Evolutionary conservation across 2,113 vertebrate genomes (phyloP).

Genomic region (Brachyhypopomus gauderio): DNA sequence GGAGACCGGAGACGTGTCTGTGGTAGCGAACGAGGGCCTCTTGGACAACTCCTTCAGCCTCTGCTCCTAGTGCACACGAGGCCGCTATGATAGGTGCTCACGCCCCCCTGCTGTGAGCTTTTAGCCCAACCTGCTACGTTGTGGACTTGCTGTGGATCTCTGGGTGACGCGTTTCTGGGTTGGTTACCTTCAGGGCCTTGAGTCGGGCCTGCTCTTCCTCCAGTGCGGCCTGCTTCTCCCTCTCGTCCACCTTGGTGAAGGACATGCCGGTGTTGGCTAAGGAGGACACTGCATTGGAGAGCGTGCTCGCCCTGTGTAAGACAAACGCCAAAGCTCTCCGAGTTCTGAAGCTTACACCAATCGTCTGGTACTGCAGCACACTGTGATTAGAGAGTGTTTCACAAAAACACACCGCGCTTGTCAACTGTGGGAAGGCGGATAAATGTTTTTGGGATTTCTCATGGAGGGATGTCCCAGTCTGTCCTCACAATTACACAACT

Average conservation of each 20-base stretch:
- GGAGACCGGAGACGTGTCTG: constrained; percentile 93
- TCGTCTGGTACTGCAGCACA: background rate
- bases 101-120: too few species aligned
- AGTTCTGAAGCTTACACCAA: background rate
- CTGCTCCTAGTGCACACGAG: constrained; percentile 80
- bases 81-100: background rate
- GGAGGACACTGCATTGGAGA: constrained; percentile 96
- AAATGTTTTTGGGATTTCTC: too few species aligned
- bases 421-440: too few species aligned
- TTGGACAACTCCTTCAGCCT: constrained; percentile 97
- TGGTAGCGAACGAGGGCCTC: constrained; percentile 91
- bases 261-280: constrained; percentile 96
- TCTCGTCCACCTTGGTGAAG: constrained; percentile 97
- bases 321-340: constrained; percentile 6
- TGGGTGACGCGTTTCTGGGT: background rate
- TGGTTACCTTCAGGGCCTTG: constrained; percentile 92
- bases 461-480: too few species aligned
- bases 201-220: constrained; percentile 96
- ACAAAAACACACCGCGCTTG: background rate
- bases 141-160: too few species aligned
- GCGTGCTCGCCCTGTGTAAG: constrained; percentile 88
- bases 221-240: constrained; percentile 98
- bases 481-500: too few species aligned
- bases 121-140: too few species aligned
- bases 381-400: background rate